Base-by-base conservation (phyloP, 2,888 invertebrate species). In the Pyrrhia umbra region DNA sequence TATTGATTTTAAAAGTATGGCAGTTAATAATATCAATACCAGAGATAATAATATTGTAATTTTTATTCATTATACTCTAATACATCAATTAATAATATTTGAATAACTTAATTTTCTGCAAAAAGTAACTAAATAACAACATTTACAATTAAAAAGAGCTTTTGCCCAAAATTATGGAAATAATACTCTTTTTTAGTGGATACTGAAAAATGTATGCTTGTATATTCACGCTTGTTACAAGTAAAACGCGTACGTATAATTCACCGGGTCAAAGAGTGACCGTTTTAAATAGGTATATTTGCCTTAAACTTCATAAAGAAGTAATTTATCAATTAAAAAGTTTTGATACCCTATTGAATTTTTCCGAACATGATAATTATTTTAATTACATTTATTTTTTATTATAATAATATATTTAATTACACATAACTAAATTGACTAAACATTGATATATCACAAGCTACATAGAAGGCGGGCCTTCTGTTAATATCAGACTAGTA, bases 341-440 rank as follows among this genome's bases (percentile, higher is more conserved):
- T 9, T 8, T 30, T 13, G 13, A 15, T 40, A 20, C 1, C 25
- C 8, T 16, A 39, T 34, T 23, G 55, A 78, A 49, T 75, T 78
- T 62, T 76, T 56, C 76, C 58, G 21, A 62, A 63, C 60, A 65
- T 57, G 58, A 72, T 72, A 71, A n/a, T 34, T 5, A n/a, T 3
- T n/a, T 55, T 13, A 30, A 42, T 8, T 58, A 77, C 30, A 50
- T 40, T 58, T 47, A 47, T 25, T 43, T 61, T 52, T 52, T 23
- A 46, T 71, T n/a, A n/a, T n/a, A n/a, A 63, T 42, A 13, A 0
- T 13, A 20, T 45, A 46, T 50, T 57, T 62, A 57, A 57, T 52
- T 63, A 67, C 65, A 71, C 37, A 56, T 62, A 68, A 55, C 78
- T 78, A 81, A 81, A 67, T 77, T 81, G 72, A 74, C 82, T 81